phyloP scores from a whole-genome alignment of 23 tunicate species.

The Ascidia mentula region DNA sequence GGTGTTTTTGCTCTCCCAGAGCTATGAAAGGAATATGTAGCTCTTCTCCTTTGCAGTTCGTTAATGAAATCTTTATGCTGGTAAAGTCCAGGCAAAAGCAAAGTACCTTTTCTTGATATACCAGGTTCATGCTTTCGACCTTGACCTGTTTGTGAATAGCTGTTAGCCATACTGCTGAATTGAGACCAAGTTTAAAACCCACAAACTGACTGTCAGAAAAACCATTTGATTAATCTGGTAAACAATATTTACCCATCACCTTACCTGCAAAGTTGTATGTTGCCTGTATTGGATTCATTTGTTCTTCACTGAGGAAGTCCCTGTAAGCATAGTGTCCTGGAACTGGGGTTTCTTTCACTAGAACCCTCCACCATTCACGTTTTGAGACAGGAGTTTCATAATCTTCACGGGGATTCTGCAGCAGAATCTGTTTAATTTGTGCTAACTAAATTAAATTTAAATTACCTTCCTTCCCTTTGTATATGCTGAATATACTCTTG shows the following conservation, averaged over 20 bases:
- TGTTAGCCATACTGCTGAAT: no score
- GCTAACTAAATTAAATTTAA: background rate
- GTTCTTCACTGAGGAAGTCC: conserved; percentile 50
- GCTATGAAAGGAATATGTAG: conserved; percentile 57
- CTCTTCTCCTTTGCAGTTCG: conserved; percentile 24
- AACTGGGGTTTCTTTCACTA: conserved; percentile 69
- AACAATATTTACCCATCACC: no score
- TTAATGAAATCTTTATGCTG: conserved; percentile 31
- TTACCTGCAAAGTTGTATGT: conserved; percentile 72
- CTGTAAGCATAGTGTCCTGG: conserved; percentile 63
- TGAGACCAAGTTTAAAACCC: no score
- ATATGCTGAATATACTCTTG: conserved; percentile 70
- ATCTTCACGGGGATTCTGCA: conserved; percentile 51
- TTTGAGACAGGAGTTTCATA: conserved; percentile 43
- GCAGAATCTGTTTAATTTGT: background rate
- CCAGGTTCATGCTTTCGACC: conserved; percentile 45
- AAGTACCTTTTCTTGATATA: conserved; percentile 29
- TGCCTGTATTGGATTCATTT: conserved; percentile 57
- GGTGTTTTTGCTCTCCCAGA: conserved; percentile 52
- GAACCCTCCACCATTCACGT: conserved; percentile 87
- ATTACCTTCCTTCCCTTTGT: conserved; percentile 79
- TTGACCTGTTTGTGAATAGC: no score
- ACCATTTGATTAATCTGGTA: no score
- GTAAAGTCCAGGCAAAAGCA: conserved; percentile 74
- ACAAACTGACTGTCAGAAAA: no score